phyloP scores from a whole-genome alignment of 1,140 invertebrate genomes.

The Epicauta chinensis region DNA sequence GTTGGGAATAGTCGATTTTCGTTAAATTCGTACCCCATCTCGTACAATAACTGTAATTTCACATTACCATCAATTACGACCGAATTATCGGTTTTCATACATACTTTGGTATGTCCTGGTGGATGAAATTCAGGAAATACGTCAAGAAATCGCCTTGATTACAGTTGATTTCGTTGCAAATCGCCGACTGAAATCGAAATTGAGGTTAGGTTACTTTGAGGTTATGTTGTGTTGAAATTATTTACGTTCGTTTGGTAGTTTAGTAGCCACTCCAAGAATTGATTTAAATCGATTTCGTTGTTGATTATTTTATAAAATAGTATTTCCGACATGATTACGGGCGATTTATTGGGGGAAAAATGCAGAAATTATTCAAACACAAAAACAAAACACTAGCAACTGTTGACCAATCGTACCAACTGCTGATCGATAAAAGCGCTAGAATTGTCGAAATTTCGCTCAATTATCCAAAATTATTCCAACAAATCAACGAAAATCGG shows the following conservation, averaged over 20 bases:
- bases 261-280: constrained; percentile 22
- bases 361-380: too few relatives aligned
- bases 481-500: too few relatives aligned
- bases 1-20: constrained; percentile 3
- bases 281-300: constrained; percentile 13
- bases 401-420: too few relatives aligned
- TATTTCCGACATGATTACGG: constrained; percentile 13
- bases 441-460: too few relatives aligned
- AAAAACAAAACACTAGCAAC: too few relatives aligned
- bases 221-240: too few relatives aligned
- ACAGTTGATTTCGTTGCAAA: constrained; percentile 21
- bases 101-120: constrained; percentile 34
- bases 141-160: constrained; percentile 34
- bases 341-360: too few relatives aligned
- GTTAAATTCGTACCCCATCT: constrained; percentile 1
- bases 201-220: constrained; percentile 12
- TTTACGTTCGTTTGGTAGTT: constrained; percentile 16
- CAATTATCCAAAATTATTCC: too few relatives aligned
- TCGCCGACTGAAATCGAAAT: constrained; percentile 15
- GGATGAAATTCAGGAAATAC: constrained; percentile 38
- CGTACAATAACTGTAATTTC: not conserved
- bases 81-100: too few relatives aligned
- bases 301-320: constrained; percentile 17
- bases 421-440: too few relatives aligned
- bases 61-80: too few relatives aligned